Evolutionary conservation across 2,888 invertebrate species (phyloP), one percentile per base, ranked within the genome.

Genomic region (Oxycera nigricornis): DNA sequence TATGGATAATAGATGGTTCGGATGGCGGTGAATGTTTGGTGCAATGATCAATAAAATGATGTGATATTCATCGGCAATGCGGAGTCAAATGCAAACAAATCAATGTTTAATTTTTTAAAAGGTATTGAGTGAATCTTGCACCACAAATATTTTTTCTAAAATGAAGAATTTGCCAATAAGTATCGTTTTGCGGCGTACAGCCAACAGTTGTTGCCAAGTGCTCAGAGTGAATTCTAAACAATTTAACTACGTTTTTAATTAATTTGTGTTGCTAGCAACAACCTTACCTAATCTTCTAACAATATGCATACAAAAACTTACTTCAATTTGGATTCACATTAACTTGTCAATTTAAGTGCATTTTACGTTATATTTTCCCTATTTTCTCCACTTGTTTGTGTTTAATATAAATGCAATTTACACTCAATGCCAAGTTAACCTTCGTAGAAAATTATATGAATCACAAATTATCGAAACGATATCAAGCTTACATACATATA

Each of bases 181-280:
- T 73, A 73, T 73, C 46, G 46, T 39, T 73, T 52, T 59, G 28
- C 28, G 35, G n/a, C n/a, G n/a, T n/a, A n/a, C n/a, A n/a, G n/a
- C n/a, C n/a, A n/a, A n/a, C n/a, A n/a, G n/a, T n/a, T n/a, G n/a
- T n/a, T n/a, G n/a, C n/a, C n/a, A n/a, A n/a, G n/a, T n/a, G n/a
- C n/a, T n/a, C n/a, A n/a, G n/a, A n/a, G n/a, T n/a, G n/a, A n/a
- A n/a, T n/a, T n/a, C n/a, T n/a, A n/a, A n/a, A n/a, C n/a, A n/a
- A n/a, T n/a, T n/a, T n/a, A n/a, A n/a, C n/a, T n/a, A n/a, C n/a
- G n/a, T n/a, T 35, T 7, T 7, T 73, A 73, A 73, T 57, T 73
- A 61, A 59, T 73, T 59, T 31, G 61, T 72, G 35, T 20, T 55
- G 52, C 52, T 30, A 39, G 11, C 39, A 39, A 39, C 39, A 39